Evolutionary conservation across 2,797 vertebrate species (phyloP).

Genomic region (Rhinichthys osculus): DNA sequence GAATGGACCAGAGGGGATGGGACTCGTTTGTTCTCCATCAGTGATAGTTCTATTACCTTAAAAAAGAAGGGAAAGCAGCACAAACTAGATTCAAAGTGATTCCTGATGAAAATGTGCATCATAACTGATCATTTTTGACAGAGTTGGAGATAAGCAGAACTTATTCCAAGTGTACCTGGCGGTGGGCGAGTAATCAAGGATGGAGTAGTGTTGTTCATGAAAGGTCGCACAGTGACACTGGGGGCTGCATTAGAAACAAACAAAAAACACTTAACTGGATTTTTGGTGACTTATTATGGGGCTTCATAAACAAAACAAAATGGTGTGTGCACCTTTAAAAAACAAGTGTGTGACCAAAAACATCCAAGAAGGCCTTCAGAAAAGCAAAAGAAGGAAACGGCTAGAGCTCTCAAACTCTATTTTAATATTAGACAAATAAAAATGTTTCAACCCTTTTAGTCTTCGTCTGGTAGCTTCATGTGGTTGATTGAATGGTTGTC

Average conservation of each 20-base stretch:
- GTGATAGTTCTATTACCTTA: neutral
- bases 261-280: neutral
- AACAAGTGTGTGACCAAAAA: neutral
- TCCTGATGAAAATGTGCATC: neutral
- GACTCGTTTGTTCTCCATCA: neutral
- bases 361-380: neutral
- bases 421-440: neutral
- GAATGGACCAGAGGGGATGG: neutral
- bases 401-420: neutral
- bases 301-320: neutral
- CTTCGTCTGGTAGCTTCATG: neutral
- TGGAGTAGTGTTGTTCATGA: neutral
- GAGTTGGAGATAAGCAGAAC: neutral
- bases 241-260: slow-evolving; percentile 9
- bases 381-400: neutral
- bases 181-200: neutral
- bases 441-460: neutral
- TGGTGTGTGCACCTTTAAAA: neutral
- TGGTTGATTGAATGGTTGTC: neutral
- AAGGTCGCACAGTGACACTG: neutral
- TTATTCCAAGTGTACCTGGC: neutral
- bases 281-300: neutral
- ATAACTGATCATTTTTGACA: neutral
- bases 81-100: neutral
- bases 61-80: neutral